Base-by-base conservation (phyloP, 2,888 invertebrate species). In the Poecilus cupreus region DNA sequence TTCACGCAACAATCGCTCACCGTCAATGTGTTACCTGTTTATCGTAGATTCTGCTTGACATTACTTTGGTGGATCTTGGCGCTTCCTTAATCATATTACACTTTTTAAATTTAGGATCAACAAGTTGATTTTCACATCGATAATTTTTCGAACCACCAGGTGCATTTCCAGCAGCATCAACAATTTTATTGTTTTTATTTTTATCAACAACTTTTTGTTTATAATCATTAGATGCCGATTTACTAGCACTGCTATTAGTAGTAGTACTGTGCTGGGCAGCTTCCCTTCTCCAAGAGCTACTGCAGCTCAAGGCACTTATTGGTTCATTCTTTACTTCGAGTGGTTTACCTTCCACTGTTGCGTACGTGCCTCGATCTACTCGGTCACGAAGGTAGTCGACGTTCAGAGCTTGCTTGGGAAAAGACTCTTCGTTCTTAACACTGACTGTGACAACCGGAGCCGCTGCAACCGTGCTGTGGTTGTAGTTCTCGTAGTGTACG, bases 401-500 rank as follows among this genome's bases (percentile, higher is more conserved):
- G 16, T 72, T 80, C 20, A 80, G 54, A 32, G 80, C 32, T 80
- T 80, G 54, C 16, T 80, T 80, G 8, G 80, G 72, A 11, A 80
- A 72, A 11, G 80, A 80, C 57, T 80, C 80, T 11, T 80, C 80
- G 22, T 80, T 80, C 54, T 80, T 80, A 3, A 80, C 72, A 43
- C 72, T 80, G 43, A 80, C 80, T 13, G 80, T 80, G 20, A 80
- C 70, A 57, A 80, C 72, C 6, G 80, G 80, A 11, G 80, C 57
- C 0, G 57, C 43, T 13, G 72, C 24, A n/a, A 22, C 39, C 8
- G 20, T 37, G 13, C 39, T 60, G 20, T 72, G 70, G 24, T 80
- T 80, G 24, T 72, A 80, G 43, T 80, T 80, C 43, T 81, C 81
- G 22, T 75, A 75, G 22, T 81, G 81, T 6, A 81, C 81, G 43